Percentiles rank a stretch among this genome's conserved stretches.
phyloP scores from a whole-genome alignment of 2,797 vertebrate species.

The Pristis pectinata region DNA sequence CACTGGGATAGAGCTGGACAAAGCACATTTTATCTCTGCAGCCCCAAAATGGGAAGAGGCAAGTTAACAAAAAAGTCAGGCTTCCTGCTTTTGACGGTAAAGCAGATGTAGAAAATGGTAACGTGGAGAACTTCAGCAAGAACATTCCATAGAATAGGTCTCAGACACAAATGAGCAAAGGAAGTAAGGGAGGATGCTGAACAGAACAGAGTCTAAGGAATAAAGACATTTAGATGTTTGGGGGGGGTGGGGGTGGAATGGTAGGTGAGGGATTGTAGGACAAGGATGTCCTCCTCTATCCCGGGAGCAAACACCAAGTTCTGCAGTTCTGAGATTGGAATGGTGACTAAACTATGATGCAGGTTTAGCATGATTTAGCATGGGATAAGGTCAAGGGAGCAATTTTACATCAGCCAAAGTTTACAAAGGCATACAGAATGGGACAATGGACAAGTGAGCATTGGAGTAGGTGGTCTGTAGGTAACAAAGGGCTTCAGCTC shows the following conservation, averaged over 20 bases:
- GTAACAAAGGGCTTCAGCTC: neutral
- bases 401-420: neutral
- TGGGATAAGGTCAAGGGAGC: neutral
- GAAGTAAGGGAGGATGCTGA: neutral
- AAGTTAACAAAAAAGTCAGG: neutral
- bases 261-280: neutral
- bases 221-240: neutral
- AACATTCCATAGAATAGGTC: neutral
- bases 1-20: neutral
- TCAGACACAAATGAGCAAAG: neutral
- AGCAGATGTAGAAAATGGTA: neutral
- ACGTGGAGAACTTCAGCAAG: neutral
- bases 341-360: neutral
- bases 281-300: neutral
- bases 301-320: neutral
- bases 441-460: neutral
- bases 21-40: neutral
- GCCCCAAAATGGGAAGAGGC: neutral
- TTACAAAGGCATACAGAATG: neutral
- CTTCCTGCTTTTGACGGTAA: neutral
- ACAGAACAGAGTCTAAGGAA: neutral
- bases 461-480: neutral
- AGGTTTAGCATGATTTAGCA: neutral
- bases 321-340: neutral
- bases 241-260: neutral